These are phyloP conservation scores for Automeris io DNA, from an alignment of 2,888 invertebrate species.

Conservation along the genomic window DNA sequence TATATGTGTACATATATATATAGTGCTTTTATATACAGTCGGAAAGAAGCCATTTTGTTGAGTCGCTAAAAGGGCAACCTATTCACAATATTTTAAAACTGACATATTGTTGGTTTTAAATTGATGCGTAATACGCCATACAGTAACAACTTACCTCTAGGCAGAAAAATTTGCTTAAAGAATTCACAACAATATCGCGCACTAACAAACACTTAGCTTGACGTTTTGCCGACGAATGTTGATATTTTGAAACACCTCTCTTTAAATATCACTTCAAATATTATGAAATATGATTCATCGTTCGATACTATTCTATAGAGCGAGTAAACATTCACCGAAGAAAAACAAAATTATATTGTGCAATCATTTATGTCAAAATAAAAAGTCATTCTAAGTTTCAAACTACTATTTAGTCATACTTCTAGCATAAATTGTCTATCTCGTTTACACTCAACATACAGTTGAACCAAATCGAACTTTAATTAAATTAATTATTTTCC, in stretches of 20 bases:
- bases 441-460: too few relatives aligned
- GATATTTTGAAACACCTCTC: neutral
- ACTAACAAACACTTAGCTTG: neutral
- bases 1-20: too few relatives aligned
- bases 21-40: too few relatives aligned
- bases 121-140: neutral
- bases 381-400: slow-evolving; percentile 27
- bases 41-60: slow-evolving; percentile 2
- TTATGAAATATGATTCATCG: slow-evolving; percentile 39
- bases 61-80: neutral
- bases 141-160: neutral
- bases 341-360: slow-evolving; percentile 41
- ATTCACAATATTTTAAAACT: neutral
- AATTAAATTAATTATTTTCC: too few relatives aligned
- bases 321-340: too few relatives aligned
- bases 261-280: slow-evolving; percentile 14
- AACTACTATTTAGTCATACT: neutral
- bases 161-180: neutral
- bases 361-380: slow-evolving; percentile 34
- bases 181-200: neutral
- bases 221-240: slow-evolving; percentile 2
- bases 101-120: neutral
- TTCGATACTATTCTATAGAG: too few relatives aligned
- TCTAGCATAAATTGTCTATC: slow-evolving; percentile 2
- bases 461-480: neutral